Evolutionary conservation across 2,797 vertebrate species (phyloP), one percentile per base, ranked within the genome.

Genomic region (Picus viridis): DNA sequence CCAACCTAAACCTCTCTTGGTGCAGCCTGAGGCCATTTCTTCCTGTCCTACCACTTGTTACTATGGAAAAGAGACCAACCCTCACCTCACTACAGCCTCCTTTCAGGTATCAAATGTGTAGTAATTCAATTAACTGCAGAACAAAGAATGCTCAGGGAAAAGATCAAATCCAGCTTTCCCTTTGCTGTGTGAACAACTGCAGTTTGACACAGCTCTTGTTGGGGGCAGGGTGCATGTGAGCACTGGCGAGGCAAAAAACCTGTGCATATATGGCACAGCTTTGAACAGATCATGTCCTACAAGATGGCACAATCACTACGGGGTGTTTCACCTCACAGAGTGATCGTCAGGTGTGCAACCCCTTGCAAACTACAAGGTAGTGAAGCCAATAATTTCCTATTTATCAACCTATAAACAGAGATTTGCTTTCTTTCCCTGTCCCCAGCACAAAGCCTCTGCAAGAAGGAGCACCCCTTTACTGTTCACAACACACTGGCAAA

Each of bases 291-390:
- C 13, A 7, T 0, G 2, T 45, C 36, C 83, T 45, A 2, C 0
- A 2, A 3, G 12, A 47, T 0, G 59, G 41, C 39, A 12, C 41
- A 34, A 3, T 27, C 5, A 56, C 43, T 88, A 51, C 72, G 18
- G 34, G 64, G 17, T 16, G 12, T 27, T 30, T 32, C 3, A 30
- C n/a, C 49, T 57, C 86, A 16, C 16, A 2, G n/a, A 7, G 68
- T 3, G 11, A 47, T 29, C 53, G 3, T 41, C 74, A 14, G 73
- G 20, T 6, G 41, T 2, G 7, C 63, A 15, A 56, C 2, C 1
- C 30, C 64, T 20, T 13, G 4, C 12, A 7, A 5, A 1, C 26
- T 10, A 27, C 9, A 7, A 1, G 34, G 7, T 0, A 30, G 20
- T 32, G 36, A 59, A 83, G 51, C 34, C 41, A 58, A 22, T 34